Conservation (phyloP, 37 sponge, comb jelly and placozoan genomes). For the Beroe forskalii region DNA sequence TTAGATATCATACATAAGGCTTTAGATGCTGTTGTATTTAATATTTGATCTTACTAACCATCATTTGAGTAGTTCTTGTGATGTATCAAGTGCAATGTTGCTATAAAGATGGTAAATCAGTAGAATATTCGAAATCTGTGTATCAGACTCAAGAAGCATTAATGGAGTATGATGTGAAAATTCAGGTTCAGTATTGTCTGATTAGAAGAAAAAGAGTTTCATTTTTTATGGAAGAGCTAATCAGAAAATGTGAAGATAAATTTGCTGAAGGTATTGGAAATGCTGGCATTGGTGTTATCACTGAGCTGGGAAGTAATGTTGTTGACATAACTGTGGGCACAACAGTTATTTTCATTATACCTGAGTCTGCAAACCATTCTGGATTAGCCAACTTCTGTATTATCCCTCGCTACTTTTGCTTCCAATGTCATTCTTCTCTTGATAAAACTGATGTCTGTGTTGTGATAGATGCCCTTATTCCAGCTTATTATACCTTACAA, state of each 20-base stretch:
- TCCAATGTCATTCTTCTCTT: background rate
- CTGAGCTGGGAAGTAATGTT: background rate
- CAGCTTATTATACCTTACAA: background rate
- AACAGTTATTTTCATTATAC: constrained; percentile 16
- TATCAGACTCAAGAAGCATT: background rate
- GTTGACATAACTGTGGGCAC: constrained; percentile 6
- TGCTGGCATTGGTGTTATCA: constrained; percentile 8
- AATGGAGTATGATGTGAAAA: constrained; percentile 9
- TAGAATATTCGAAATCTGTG: background rate
- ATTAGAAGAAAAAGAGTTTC: background rate
- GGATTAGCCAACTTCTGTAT: constrained; percentile 20
- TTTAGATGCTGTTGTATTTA: too few relatives aligned
- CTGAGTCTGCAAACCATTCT: background rate
- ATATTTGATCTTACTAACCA: too few relatives aligned
- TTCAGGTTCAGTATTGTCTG: background rate
- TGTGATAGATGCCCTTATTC: constrained; percentile 32
- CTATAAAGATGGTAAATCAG: too few relatives aligned
- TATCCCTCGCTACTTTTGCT: constrained; percentile 24
- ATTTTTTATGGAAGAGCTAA: background rate
- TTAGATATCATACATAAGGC: too few relatives aligned
- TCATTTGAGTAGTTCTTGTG: too few relatives aligned
- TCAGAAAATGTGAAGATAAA: background rate
- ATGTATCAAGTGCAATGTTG: too few relatives aligned
- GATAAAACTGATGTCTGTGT: constrained; percentile 7
- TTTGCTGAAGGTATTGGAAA: constrained; percentile 27